Base-by-base conservation (phyloP, 1,140 invertebrate species). In the Capitella teleta region DNA sequence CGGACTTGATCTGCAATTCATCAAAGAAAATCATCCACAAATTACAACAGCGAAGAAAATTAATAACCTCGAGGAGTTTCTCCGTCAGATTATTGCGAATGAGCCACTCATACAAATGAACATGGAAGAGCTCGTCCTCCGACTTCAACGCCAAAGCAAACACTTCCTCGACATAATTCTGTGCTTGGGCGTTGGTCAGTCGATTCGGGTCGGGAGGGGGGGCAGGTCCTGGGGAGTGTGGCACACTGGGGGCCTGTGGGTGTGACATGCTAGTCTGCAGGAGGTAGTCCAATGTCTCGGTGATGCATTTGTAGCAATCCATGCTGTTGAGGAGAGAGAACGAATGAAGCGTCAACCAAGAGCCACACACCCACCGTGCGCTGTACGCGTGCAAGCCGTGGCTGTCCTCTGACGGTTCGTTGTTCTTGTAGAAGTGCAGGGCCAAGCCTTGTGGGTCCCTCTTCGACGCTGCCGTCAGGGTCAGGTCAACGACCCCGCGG, bases 41-140 rank as follows among this genome's bases (percentile, higher is more conserved):
- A 19, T 40, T 24, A 40, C 1, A 40, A 34, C 38, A 38, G 4
- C 21, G 36, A 12, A 12, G 10, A 12, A 38, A 38, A 21, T 1
- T 16, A 38, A 38, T 5, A 14, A 88, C 77, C 64, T 83, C 76
- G 49, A 93, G 74, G 47, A 95, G 69, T 65, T 87, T 86, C 52
- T 82, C 81, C 43, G 80, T 77, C 59, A 86, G 74, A 57, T 82
- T 79, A 60, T 83, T 82, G 16, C 81, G 79, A 28, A 94, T 79
- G 65, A 98, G 78, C 93, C 94, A 98, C 57, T 90, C 84, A 65
- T 96, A 98, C 0, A 98, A 74, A 0, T 85, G 80, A 0, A 88
- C 82, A 66, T 98, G 92, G 41, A 93, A 78, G 8, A 91, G 74
- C 66, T 95, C 87, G 74, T 97, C 94, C 10, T 83, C 73, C 1